These are phyloP conservation scores for Nymphalis polychloros DNA, from an alignment of 2,888 invertebrate species.

Conservation along the genomic window DNA sequence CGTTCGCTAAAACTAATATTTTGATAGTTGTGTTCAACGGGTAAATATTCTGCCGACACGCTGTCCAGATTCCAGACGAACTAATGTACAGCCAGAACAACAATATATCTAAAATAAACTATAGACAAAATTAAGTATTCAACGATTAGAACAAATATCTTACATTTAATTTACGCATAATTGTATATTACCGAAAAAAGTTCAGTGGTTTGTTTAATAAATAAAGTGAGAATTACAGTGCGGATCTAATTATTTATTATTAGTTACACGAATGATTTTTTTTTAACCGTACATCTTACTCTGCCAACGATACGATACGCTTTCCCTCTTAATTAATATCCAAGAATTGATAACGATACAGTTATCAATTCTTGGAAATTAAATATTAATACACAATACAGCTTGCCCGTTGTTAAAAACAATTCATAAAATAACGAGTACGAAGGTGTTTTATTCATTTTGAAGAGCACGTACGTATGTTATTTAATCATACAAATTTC, in stretches of 20 bases:
- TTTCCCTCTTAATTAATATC: too few relatives aligned
- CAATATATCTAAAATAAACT: background rate
- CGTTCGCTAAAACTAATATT: constrained; percentile 37
- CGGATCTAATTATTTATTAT: background rate
- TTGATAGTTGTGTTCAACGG: constrained; percentile 43
- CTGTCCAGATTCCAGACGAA: constrained; percentile 59
- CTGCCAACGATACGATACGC: constrained; percentile 40
- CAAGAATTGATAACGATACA: too few relatives aligned
- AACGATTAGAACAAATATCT: background rate
- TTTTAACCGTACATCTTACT: constrained; percentile 21
- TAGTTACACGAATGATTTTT: constrained; percentile 3
- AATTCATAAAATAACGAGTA: constrained; percentile 40
- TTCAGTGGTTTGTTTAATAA: constrained; percentile 5
- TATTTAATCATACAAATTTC: constrained; percentile 16
- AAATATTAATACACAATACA: constrained; percentile 42
- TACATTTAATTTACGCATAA: background rate
- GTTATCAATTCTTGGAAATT: constrained; percentile 44
- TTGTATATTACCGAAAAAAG: background rate
- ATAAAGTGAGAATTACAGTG: background rate
- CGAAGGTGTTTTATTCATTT: constrained; percentile 30
- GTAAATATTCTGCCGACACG: constrained; percentile 58
- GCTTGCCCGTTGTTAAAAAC: constrained; percentile 43
- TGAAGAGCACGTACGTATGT: constrained; percentile 21
- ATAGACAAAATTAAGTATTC: background rate
- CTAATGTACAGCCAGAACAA: constrained; percentile 39